phyloP scores from a whole-genome alignment of 2,888 invertebrate species.

The Dolichopus griseipennis region DNA sequence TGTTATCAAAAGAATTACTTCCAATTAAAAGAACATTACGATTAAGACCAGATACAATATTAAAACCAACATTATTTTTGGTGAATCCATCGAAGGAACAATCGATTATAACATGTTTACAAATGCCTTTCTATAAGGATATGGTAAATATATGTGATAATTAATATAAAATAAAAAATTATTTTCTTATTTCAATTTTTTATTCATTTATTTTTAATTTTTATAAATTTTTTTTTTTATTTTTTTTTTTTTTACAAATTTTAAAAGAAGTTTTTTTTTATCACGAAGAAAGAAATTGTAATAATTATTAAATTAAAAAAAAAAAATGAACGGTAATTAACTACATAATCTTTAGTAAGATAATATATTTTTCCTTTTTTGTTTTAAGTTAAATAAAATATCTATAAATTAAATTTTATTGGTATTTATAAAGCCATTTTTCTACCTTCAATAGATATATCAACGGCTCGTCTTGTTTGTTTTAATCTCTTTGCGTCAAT shows the following conservation, averaged over 20 bases:
- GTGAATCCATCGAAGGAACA: conserved; percentile 17
- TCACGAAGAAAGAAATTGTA: background rate
- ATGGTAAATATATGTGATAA: background rate
- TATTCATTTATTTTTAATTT: too few relatives aligned
- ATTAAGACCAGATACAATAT: background rate
- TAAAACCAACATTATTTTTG: conserved; percentile 17
- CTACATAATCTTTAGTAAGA: background rate
- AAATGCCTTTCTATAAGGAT: conserved; percentile 12
- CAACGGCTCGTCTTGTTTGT: conserved; percentile 75
- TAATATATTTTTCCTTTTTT: background rate
- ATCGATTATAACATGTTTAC: conserved; percentile 16
- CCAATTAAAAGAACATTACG: conserved; percentile 16
- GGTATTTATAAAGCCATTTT: conserved; percentile 78
- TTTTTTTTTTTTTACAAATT: too few relatives aligned
- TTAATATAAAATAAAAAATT: background rate
- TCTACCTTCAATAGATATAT: conserved; percentile 92
- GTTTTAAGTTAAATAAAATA: background rate
- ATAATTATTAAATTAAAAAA: background rate
- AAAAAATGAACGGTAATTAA: background rate
- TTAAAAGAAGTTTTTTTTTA: too few relatives aligned
- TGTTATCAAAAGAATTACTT: conserved; percentile 10
- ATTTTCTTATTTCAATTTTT: too few relatives aligned
- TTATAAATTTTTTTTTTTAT: too few relatives aligned
- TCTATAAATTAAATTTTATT: too few relatives aligned
- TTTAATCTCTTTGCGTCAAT: conserved; percentile 74